phyloP scores from a whole-genome alignment of 2,797 vertebrate species.

The Phylloscopus collybita region DNA sequence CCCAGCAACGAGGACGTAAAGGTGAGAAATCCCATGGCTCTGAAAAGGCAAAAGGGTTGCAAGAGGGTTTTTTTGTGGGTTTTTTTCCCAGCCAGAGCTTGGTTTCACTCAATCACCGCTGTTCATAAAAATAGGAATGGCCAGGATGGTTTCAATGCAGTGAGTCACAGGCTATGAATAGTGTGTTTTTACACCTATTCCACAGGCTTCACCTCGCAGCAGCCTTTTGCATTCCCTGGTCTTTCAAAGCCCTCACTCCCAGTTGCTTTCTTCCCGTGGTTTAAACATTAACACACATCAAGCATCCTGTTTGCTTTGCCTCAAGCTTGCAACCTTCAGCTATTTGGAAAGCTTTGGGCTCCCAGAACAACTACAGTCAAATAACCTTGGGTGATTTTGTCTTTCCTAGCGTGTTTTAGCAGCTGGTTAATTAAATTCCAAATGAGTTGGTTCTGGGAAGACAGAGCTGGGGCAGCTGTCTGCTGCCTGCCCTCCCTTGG shows the following conservation, averaged over 20 bases:
- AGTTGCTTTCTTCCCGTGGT: neutral
- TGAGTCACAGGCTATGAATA: conserved; percentile 33
- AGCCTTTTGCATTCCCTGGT: conserved; percentile 2
- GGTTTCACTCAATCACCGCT: accelerated
- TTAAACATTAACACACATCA: conserved; percentile 51
- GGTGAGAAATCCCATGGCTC: neutral
- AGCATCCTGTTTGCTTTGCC: conserved; percentile 63
- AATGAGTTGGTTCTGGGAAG: conserved; percentile 26
- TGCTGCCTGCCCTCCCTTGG: neutral
- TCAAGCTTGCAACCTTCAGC: neutral
- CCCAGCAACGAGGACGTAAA: neutral
- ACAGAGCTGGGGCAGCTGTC: neutral
- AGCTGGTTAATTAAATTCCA: conserved; percentile 60
- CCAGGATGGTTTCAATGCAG: neutral
- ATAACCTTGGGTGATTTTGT: conserved; percentile 19
- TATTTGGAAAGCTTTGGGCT: conserved; percentile 29
- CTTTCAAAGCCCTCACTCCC: conserved; percentile 1
- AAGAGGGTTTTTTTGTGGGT: neutral
- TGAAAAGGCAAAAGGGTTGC: neutral
- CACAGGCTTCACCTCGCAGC: conserved; percentile 4
- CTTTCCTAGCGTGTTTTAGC: neutral
- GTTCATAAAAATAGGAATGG: conserved; percentile 14
- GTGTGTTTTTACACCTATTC: conserved; percentile 25
- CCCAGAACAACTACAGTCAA: neutral
- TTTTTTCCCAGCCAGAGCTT: neutral